Evolutionary conservation across 2,113 vertebrate genomes (phyloP), one percentile per base, ranked within the genome.

Genomic region (Lucifuga dentata): DNA sequence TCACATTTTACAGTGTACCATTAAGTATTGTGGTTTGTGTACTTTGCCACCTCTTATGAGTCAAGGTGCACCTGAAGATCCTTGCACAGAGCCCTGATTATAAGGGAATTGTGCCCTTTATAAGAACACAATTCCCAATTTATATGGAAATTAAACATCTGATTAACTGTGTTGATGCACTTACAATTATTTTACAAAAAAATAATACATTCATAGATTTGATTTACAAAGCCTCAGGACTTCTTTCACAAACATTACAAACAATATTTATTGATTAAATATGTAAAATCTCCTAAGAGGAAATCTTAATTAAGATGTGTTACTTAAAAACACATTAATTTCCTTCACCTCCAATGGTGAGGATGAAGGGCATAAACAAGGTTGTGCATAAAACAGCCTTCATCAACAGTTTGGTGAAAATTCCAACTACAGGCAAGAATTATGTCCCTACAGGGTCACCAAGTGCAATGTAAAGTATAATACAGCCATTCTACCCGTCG

Each of bases 91-190:
- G n/a, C n/a, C n/a, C n/a, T n/a, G n/a, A n/a, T n/a, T n/a, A n/a
- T n/a, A n/a, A n/a, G n/a, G n/a, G n/a, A n/a, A n/a, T n/a, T n/a
- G n/a, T n/a, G n/a, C n/a, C n/a, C 26, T 29, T 29, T 29, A 29
- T n/a, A n/a, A n/a, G n/a, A 29, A 29, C 26, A 29, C 26, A 29
- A 5, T 57, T 49, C 45, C 46, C 59, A 65, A 67, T 82, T 60
- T 80, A 73, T 67, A 82, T 82, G 79, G 55, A 77, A 83, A 86
- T 64, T 6, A 76, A 55, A 63, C 11, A 40, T 77, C 61, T 73
- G 23, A 58, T 68, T 61, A 62, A 73, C 53, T 23, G 43, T 52
- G 38, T 57, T 69, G 52, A 66, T 60, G 33, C 24, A 23, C 21
- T 23, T 40, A 16, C 51, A 67, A 69, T 67, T 57, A 76, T 62